Base-by-base conservation (phyloP, 2,888 invertebrate genomes). In the Hydroisotoma schaefferi region DNA sequence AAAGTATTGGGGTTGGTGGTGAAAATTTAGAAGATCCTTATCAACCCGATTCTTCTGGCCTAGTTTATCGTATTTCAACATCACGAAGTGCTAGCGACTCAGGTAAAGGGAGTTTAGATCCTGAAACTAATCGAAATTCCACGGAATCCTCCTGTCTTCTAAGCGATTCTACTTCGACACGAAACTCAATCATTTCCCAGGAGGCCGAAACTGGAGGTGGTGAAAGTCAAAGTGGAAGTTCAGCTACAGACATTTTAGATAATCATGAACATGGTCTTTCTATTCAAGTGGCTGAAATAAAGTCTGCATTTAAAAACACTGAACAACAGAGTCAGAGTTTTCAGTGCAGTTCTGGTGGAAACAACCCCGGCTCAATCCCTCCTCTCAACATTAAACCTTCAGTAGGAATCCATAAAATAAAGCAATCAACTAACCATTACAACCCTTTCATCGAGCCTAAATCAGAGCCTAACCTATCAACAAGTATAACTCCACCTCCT, bases 51-150 rank as follows among this genome's bases (percentile, higher is more conserved):
- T 33, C 59, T 49, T 49, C 57, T 23, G 38, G 40, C 49, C 38
- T 67, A 37, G 55, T 64, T 29, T 62, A 63, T 54, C 60, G 69
- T 10, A 67, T 67, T 60, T 69, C 71, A 47, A 64, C 61, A 29
- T 66, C 66, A n/a, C 61, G 66, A 55, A 63, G 63, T 40, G 66
- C 68, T 20, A 62, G 64, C 60, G 72, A 72, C 63, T 72, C 72
- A 63, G 72, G 72, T 64, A 71, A 71, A 67, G 72, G 70, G 44
- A 67, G 66, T 51, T 60, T 54, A 48, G 72, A 69, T 33, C 65
- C 69, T 25, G 67, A 67, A 65, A 70, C 68, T 64, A 72, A 71
- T 69, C 68, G 69, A 63, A 63, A 70, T 68, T 70, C 70, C 63
- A 64, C 65, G 40, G 70, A 70, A 59, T 70, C 70, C 49, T 69